Evolutionary conservation across 2,888 invertebrate species (phyloP).

Genomic region (Lapara coniferarum): DNA sequence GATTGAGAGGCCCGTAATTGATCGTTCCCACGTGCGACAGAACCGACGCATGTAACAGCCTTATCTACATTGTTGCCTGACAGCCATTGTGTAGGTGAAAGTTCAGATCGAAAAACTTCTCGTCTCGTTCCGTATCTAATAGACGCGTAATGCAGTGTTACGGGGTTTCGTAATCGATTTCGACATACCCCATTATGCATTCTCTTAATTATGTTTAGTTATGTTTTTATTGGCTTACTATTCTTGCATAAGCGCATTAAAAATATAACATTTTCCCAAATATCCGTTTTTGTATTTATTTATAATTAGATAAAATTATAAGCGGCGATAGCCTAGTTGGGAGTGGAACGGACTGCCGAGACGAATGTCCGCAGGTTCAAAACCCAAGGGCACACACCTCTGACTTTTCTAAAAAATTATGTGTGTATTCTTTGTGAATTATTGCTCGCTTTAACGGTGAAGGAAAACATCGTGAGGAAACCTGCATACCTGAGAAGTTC

Average conservation of each 20-base stretch:
- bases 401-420: too few species aligned
- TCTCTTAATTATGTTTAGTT: constrained; percentile 24
- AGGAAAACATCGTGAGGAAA: too few species aligned
- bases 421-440: too few species aligned
- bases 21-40: constrained; percentile 59
- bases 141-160: constrained; percentile 27
- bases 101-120: constrained; percentile 57
- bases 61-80: constrained; percentile 53
- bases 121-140: constrained; percentile 43
- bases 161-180: constrained; percentile 25
- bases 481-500: too few species aligned
- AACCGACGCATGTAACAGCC: constrained; percentile 45
- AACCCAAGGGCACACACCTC: too few species aligned
- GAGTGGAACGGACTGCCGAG: too few species aligned
- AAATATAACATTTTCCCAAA: too few species aligned
- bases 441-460: too few species aligned
- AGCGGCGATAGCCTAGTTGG: too few species aligned
- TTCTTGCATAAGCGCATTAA: constrained; percentile 10
- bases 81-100: constrained; percentile 73
- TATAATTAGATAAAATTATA: too few species aligned
- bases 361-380: too few species aligned
- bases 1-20: constrained; percentile 49
- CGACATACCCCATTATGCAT: constrained; percentile 21
- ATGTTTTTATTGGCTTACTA: constrained; percentile 4
- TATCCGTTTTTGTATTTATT: not conserved